These are phyloP conservation scores for Lathronympha strigana DNA, from an alignment of 2,888 invertebrate genomes.

Conservation along the genomic window DNA sequence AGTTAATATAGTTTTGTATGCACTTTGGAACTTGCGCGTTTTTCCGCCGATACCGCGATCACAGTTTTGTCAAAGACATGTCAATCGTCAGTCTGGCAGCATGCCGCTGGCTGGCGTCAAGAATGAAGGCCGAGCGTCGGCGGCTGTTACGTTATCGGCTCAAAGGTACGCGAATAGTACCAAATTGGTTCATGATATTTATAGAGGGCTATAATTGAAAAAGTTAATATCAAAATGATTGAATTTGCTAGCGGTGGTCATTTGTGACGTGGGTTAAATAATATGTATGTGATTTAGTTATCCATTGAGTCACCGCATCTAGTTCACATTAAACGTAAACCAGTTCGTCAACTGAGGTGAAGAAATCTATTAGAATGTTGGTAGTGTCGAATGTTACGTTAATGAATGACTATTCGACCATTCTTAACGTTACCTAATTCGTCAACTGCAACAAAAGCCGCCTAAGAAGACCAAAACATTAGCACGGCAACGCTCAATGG, in stretches of 20 bases:
- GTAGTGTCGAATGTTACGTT: too few relatives aligned
- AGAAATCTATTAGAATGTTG: neutral
- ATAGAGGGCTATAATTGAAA: too few relatives aligned
- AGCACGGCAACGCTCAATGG: slow-evolving; percentile 7
- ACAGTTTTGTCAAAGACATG: slow-evolving; percentile 40
- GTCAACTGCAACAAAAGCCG: neutral
- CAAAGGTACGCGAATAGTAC: slow-evolving; percentile 29
- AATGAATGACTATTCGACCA: too few relatives aligned
- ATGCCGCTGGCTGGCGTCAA: slow-evolving; percentile 43
- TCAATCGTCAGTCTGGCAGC: slow-evolving; percentile 48
- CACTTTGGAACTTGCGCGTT: neutral
- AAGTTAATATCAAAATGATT: too few relatives aligned
- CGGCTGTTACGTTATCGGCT: slow-evolving; percentile 44
- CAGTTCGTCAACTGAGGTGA: neutral
- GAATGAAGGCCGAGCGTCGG: slow-evolving; percentile 38
- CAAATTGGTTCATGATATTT: slow-evolving; percentile 23
- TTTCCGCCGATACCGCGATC: neutral
- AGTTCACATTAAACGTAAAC: neutral
- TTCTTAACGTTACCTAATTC: neutral
- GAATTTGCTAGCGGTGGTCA: too few relatives aligned
- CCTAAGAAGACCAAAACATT: neutral
- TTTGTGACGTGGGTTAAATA: too few relatives aligned
- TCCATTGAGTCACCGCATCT: neutral
- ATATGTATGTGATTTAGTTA: too few relatives aligned
- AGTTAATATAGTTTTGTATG: neutral